A percentile compares a stretch with the other conserved stretches of the same genome.
Evolutionary conservation across 2,113 vertebrate genomes (phyloP).

Genomic region (Mesocricetus auratus): DNA sequence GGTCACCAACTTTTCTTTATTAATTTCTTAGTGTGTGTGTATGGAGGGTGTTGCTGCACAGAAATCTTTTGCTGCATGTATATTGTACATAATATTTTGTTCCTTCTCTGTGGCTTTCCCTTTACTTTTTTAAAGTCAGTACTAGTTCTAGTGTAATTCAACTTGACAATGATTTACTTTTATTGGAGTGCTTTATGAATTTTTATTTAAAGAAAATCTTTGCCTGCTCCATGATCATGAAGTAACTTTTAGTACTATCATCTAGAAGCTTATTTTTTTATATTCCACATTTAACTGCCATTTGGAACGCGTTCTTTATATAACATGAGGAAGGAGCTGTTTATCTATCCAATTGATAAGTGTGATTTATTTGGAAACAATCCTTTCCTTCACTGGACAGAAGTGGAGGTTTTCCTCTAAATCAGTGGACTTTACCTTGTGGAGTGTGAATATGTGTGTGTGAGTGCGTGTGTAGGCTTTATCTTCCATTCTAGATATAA

Average conservation of each 20-base stretch:
- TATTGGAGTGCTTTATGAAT: not conserved
- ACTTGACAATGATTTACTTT: not conserved
- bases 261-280: not conserved
- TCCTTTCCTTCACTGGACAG: not conserved
- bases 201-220: conserved; percentile 15
- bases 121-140: not conserved
- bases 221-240: not conserved
- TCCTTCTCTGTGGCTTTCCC: not conserved
- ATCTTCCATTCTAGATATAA: not conserved
- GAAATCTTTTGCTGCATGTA: not conserved
- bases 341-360: conserved; percentile 13
- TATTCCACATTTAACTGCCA: not conserved
- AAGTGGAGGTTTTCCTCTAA: not conserved
- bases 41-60: not conserved
- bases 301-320: not conserved
- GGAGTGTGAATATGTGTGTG: not conserved
- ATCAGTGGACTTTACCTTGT: not conserved
- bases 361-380: not conserved
- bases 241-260: not conserved
- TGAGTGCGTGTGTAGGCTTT: not conserved
- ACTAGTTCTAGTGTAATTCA: conserved; percentile 19
- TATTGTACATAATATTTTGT: not conserved
- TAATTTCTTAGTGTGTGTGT: not conserved
- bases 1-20: not conserved
- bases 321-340: not conserved